A percentile compares a stretch with the other conserved stretches of the same genome.
These are phyloP conservation scores for Hermodice carunculata DNA, from an alignment of 2,888 invertebrate genomes.

Conservation along the genomic window DNA sequence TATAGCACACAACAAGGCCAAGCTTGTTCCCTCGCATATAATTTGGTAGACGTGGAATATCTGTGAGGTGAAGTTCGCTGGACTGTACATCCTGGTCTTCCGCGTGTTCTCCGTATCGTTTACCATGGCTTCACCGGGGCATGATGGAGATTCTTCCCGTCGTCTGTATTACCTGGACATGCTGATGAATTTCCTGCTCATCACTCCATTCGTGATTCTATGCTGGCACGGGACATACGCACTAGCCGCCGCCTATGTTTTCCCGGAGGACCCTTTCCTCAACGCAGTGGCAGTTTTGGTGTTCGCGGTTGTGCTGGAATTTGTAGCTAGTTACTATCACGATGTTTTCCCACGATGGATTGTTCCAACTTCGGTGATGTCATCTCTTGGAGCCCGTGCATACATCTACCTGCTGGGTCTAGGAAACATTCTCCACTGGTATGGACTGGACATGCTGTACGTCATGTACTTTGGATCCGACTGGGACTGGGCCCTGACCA, in stretches of 20 bases:
- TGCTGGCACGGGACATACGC: conserved; percentile 30
- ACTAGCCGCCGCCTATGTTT: conserved; percentile 18
- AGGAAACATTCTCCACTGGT: conserved; percentile 33
- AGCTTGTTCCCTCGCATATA: too few relatives aligned
- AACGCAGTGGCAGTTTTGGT: conserved; percentile 22
- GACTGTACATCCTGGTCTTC: too few relatives aligned
- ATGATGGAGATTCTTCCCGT: too few relatives aligned
- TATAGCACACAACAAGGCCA: too few relatives aligned
- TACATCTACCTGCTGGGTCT: conserved; percentile 30
- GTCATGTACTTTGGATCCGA: conserved; percentile 7
- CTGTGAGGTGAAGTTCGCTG: too few relatives aligned
- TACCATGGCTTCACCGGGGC: too few relatives aligned
- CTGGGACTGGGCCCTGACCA: conserved; percentile 16
- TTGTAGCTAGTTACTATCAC: conserved; percentile 25
- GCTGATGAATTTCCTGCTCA: conserved; percentile 31
- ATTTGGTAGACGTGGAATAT: too few relatives aligned
- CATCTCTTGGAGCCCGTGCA: conserved; percentile 9
- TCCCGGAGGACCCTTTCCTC: conserved; percentile 4
- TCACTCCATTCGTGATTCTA: conserved; percentile 34
- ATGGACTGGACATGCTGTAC: conserved; percentile 17
- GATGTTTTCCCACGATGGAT: not conserved
- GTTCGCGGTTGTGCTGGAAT: conserved; percentile 26
- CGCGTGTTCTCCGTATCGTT: too few relatives aligned
- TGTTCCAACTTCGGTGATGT: conserved; percentile 1
- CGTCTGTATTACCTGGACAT: conserved; percentile 23